Conservation (phyloP, 2,888 invertebrate species). For the Leptinotarsa tumamoca region DNA sequence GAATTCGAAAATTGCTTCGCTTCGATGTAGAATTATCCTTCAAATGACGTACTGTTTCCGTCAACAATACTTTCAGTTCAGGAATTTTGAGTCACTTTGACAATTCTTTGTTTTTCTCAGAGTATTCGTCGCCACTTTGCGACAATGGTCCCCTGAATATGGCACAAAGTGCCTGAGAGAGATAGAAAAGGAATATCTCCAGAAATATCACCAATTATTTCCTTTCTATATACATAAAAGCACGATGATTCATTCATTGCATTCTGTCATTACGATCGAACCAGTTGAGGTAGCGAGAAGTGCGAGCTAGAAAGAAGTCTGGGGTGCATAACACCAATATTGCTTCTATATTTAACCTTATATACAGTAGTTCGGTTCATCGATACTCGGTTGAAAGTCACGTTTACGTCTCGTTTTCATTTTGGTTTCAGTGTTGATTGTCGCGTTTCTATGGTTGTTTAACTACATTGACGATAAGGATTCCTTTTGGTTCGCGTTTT, state of each 20-base stretch:
- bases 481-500: neutral
- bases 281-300: neutral
- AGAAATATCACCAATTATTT: too few relatives aligned
- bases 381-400: neutral
- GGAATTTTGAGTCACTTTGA: too few relatives aligned
- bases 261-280: neutral
- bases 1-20: too few relatives aligned
- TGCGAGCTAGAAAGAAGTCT: neutral
- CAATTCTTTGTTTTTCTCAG: too few relatives aligned
- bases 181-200: too few relatives aligned
- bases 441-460: neutral
- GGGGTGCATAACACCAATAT: slow-evolving; percentile 17
- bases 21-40: too few relatives aligned
- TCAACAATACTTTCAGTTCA: too few relatives aligned
- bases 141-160: too few relatives aligned
- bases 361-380: neutral
- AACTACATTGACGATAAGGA: neutral
- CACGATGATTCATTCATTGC: neutral
- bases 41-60: too few relatives aligned
- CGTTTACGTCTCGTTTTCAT: neutral
- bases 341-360: slow-evolving; percentile 15
- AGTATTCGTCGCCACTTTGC: too few relatives aligned
- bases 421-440: neutral
- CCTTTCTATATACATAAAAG: neutral
- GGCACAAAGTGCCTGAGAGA: too few relatives aligned